These are phyloP conservation scores for Silurus glanis DNA, from an alignment of 2,113 vertebrate genomes.

Conservation along the genomic window DNA sequence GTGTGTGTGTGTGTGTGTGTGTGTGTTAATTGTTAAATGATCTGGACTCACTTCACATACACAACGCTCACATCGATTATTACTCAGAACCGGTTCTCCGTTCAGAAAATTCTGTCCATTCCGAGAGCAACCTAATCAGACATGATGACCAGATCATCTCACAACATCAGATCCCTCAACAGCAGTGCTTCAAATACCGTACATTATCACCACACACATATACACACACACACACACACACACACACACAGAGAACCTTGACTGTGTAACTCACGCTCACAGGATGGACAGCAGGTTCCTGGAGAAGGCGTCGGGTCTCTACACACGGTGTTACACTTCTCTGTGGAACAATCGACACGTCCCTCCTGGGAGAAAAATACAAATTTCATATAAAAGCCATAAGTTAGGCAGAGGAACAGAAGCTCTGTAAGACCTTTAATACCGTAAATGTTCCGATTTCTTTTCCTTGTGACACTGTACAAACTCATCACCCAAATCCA, in stretches of 20 bases:
- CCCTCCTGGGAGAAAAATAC: conserved; percentile 60
- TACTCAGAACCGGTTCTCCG: conserved; percentile 48
- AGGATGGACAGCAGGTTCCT: conserved; percentile 69
- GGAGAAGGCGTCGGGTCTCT: conserved; percentile 60
- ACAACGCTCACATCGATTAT: conserved; percentile 61
- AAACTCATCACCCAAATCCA: no score
- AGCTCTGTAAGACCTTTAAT: neutral
- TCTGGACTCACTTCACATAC: conserved; percentile 60
- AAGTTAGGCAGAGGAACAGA: neutral
- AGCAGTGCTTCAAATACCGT: neutral
- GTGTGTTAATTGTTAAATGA: neutral
- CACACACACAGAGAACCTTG: neutral
- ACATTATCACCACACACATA: neutral
- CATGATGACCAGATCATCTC: neutral
- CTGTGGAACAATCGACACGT: conserved; percentile 62
- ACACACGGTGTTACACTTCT: conserved; percentile 64
- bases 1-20: neutral
- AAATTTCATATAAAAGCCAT: neutral
- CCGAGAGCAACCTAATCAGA: conserved; percentile 59
- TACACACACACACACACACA: neutral
- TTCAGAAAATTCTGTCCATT: conserved; percentile 60
- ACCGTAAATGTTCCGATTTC: neutral
- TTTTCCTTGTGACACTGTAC: neutral
- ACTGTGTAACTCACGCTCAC: conserved; percentile 65
- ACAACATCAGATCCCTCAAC: neutral